Conservation (phyloP, 2,888 invertebrate genomes). For the Drosophila demipolita region DNA sequence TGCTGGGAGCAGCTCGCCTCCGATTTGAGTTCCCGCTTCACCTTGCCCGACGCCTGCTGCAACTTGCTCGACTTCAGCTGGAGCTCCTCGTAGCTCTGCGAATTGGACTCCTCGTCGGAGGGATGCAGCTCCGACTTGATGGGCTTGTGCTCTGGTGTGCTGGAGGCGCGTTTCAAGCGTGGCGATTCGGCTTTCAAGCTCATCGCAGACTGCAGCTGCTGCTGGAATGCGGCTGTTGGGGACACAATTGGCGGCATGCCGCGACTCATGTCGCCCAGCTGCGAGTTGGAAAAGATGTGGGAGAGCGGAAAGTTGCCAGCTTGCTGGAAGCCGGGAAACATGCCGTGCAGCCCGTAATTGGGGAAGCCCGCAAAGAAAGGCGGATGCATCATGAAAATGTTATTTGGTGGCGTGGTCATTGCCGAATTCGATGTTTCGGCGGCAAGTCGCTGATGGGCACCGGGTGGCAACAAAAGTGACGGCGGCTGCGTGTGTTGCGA, state of each 20-base stretch:
- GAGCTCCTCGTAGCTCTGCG: slow-evolving; percentile 28
- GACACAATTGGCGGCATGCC: slow-evolving; percentile 82
- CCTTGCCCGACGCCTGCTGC: slow-evolving; percentile 2
- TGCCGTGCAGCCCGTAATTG: slow-evolving; percentile 86
- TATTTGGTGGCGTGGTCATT: slow-evolving; percentile 87
- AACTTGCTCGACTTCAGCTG: slow-evolving; percentile 10
- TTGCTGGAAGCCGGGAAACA: slow-evolving; percentile 86
- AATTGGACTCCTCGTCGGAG: slow-evolving; percentile 50
- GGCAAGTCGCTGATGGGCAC: slow-evolving; percentile 45
- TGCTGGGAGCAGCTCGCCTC: slow-evolving; percentile 43
- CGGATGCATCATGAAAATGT: slow-evolving; percentile 90
- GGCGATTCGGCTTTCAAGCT: slow-evolving; percentile 39
- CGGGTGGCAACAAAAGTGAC: slow-evolving; percentile 56
- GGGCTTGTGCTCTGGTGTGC: slow-evolving; percentile 41
- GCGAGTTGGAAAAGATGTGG: slow-evolving; percentile 86
- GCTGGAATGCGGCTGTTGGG: slow-evolving; percentile 60
- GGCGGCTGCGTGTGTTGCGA: slow-evolving; percentile 82
- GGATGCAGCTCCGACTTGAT: slow-evolving; percentile 54
- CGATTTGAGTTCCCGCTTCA: slow-evolving; percentile 25
- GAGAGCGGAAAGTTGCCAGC: slow-evolving; percentile 85
- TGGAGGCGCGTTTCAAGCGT: slow-evolving; percentile 28
- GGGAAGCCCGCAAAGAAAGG: slow-evolving; percentile 89
- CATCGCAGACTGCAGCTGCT: slow-evolving; percentile 65
- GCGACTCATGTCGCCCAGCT: slow-evolving; percentile 85
- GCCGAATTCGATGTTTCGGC: slow-evolving; percentile 57